These are phyloP conservation scores for Gonocerus acuteangulatus DNA, from an alignment of 2,888 invertebrate species.

Conservation along the genomic window DNA sequence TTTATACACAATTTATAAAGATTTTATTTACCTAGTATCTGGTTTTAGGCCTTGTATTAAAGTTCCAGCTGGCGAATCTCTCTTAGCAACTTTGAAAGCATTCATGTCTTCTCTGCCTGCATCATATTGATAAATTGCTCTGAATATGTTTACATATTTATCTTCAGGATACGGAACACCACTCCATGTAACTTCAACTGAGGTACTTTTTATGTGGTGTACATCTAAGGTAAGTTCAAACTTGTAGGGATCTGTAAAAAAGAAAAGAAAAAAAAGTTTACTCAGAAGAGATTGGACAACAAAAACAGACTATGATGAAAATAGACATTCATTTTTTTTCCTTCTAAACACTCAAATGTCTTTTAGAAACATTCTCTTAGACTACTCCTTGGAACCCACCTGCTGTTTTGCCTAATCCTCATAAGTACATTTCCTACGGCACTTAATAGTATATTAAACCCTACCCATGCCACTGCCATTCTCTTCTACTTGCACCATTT, in stretches of 20 bases:
- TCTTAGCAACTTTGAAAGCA: slow-evolving; percentile 66
- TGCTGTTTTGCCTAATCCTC: too few species aligned
- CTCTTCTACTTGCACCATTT: too few species aligned
- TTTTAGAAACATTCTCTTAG: too few species aligned
- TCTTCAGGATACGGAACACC: slow-evolving; percentile 84
- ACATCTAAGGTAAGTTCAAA: slow-evolving; percentile 73
- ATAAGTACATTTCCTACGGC: too few species aligned
- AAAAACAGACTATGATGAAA: too few species aligned
- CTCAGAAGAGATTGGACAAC: neutral
- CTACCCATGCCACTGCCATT: too few species aligned
- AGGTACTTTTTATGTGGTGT: slow-evolving; percentile 64
- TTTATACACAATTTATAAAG: too few species aligned
- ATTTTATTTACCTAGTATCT: slow-evolving; percentile 50
- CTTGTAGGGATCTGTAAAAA: slow-evolving; percentile 62
- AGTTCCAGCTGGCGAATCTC: slow-evolving; percentile 60
- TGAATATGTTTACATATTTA: slow-evolving; percentile 81
- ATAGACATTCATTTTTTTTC: too few species aligned
- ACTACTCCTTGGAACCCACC: too few species aligned
- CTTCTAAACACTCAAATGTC: too few species aligned
- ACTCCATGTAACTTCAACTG: slow-evolving; percentile 70
- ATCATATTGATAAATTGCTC: slow-evolving; percentile 73
- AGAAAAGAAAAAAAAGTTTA: neutral
- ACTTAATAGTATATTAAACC: too few species aligned
- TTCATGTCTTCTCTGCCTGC: slow-evolving; percentile 64
- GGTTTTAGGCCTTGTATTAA: slow-evolving; percentile 63